phyloP scores from a whole-genome alignment of 2,113 vertebrate genomes.

The Carlito syrichta region DNA sequence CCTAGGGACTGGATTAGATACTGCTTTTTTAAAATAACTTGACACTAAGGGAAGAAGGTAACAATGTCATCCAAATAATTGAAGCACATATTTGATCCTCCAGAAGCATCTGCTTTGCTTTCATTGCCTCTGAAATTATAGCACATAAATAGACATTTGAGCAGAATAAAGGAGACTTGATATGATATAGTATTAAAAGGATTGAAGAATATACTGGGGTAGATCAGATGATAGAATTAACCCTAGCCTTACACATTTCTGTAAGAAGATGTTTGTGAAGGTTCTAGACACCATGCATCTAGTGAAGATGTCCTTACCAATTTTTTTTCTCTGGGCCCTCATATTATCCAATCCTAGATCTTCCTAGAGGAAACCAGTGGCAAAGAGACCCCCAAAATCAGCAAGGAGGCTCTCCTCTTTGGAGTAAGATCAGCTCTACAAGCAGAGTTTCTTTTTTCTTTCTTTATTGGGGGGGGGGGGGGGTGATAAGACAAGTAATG shows the following conservation, averaged over 20 bases:
- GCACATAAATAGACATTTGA: neutral
- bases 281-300: neutral
- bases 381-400: neutral
- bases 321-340: rapidly evolving
- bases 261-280: neutral
- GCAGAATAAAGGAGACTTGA: neutral
- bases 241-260: neutral
- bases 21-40: neutral
- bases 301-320: neutral
- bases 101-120: neutral
- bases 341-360: too few species aligned
- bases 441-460: neutral
- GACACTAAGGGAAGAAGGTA: neutral
- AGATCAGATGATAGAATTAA: neutral
- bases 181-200: too few species aligned
- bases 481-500: neutral
- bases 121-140: neutral
- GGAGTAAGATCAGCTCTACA: neutral
- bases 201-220: neutral
- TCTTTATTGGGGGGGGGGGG: neutral
- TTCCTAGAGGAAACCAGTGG: neutral
- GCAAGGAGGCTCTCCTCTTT: neutral
- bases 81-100: neutral
- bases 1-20: neutral
- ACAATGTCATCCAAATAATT: neutral